Evolutionary conservation across 2,888 invertebrate species (phyloP).

Genomic region (Noctua comes): DNA sequence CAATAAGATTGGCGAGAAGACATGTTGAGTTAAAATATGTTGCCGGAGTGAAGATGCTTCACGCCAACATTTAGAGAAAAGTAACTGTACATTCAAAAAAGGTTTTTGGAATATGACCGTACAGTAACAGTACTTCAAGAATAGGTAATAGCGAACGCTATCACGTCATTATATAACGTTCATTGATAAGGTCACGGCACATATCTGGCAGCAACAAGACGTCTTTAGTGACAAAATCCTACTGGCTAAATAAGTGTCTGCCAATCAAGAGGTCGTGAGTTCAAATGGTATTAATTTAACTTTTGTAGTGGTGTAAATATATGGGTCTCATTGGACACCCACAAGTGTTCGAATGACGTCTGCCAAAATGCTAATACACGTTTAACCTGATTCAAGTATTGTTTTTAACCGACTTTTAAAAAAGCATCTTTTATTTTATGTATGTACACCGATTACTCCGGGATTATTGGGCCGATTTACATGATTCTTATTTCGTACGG

Average conservation of each 20-base stretch:
- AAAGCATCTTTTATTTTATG: too few species aligned
- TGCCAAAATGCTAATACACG: not conserved
- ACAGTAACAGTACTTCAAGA: not conserved
- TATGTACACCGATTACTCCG: not conserved
- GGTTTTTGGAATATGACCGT: not conserved
- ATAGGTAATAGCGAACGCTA: not conserved
- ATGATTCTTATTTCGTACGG: too few species aligned
- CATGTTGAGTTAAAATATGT: not conserved
- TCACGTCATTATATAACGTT: not conserved
- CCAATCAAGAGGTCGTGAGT: constrained; percentile 37
- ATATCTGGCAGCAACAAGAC: constrained; percentile 1
- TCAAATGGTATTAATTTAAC: constrained; percentile 26
- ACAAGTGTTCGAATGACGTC: not conserved
- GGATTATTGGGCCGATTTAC: too few species aligned
- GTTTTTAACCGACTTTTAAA: not conserved
- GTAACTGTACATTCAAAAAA: not conserved
- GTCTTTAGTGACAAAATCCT: constrained; percentile 16
- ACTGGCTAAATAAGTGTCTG: constrained; percentile 21
- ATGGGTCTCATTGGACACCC: constrained; percentile 8
- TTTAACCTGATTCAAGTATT: not conserved
- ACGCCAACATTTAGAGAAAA: not conserved
- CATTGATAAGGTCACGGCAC: constrained; percentile 14
- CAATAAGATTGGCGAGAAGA: not conserved
- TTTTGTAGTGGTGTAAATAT: not conserved
- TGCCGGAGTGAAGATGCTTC: not conserved